Conservation (phyloP, 2,797 vertebrate species). For the Yasuhikotakia modesta region DNA sequence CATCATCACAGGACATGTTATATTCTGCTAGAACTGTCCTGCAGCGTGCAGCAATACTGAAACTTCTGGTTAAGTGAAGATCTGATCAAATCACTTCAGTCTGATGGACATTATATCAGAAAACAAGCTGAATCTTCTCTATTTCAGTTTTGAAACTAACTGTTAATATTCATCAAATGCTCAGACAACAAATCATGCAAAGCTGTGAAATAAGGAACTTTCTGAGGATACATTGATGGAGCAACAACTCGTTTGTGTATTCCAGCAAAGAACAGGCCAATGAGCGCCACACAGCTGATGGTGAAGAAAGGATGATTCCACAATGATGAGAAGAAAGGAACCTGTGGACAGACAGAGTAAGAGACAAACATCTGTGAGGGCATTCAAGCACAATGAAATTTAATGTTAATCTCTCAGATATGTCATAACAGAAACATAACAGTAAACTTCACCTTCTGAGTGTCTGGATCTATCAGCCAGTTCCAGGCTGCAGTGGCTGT, state of each 20-base stretch:
- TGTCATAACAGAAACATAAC: neutral
- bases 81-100: neutral
- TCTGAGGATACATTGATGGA: slow-evolving; percentile 94
- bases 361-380: slow-evolving; percentile 38
- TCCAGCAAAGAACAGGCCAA: slow-evolving; percentile 97
- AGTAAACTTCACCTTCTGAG: slow-evolving; percentile 86
- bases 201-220: neutral
- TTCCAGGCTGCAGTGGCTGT: slow-evolving; percentile 99
- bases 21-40: slow-evolving; percentile 97
- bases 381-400: neutral
- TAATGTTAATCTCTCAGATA: neutral
- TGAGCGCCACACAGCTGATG: slow-evolving; percentile 97
- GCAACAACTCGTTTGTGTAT: slow-evolving; percentile 99
- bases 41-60: slow-evolving; percentile 93
- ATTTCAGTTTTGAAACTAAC: slow-evolving; percentile 59
- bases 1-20: slow-evolving; percentile 99
- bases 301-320: slow-evolving; percentile 99
- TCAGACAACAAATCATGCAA: neutral
- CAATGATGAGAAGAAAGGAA: slow-evolving; percentile 97
- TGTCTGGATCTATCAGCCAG: slow-evolving; percentile 98
- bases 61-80: slow-evolving; percentile 34
- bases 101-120: neutral
- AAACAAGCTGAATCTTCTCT: too few relatives aligned
- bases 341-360: slow-evolving; percentile 72
- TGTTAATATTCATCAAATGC: neutral